phyloP scores from a whole-genome alignment of 2,113 vertebrate species.

The Andinoacara biseriatus region DNA sequence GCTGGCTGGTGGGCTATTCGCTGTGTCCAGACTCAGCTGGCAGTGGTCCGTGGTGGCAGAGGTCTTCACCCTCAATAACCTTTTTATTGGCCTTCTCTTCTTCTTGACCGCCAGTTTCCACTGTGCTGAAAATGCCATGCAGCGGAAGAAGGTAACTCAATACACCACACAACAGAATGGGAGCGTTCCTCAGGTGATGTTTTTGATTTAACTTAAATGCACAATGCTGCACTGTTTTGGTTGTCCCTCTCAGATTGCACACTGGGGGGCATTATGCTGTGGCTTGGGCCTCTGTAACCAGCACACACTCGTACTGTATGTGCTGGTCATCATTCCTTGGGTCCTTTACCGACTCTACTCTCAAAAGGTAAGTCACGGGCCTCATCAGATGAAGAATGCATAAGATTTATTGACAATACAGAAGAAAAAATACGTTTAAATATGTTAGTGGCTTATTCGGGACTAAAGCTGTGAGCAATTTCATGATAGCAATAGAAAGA shows the following conservation, averaged over 20 bases:
- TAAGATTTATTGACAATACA: neutral
- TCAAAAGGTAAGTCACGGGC: conserved; percentile 74
- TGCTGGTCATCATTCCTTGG: conserved; percentile 88
- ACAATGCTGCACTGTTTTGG: neutral
- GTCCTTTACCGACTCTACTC: conserved; percentile 83
- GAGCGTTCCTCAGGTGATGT: neutral
- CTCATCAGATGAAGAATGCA: neutral
- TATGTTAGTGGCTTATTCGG: neutral
- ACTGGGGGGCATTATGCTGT: conserved; percentile 90
- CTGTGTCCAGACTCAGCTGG: conserved; percentile 94
- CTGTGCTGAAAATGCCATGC: conserved; percentile 80
- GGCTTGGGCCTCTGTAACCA: conserved; percentile 96
- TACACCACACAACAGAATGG: neutral
- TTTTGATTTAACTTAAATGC: neutral
- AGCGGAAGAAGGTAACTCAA: conserved; percentile 90
- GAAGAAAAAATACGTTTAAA: neutral
- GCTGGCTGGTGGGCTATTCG: conserved; percentile 92
- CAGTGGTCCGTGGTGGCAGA: conserved; percentile 96
- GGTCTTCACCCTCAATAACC: conserved; percentile 98
- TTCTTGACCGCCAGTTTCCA: conserved; percentile 85
- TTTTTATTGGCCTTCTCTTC: conserved; percentile 93
- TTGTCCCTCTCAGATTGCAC: conserved; percentile 80
- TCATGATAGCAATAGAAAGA: neutral
- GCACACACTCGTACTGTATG: conserved; percentile 91
- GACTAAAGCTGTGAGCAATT: neutral